These are phyloP conservation scores for Paratrypauchen microcephalus DNA, from an alignment of 2,797 vertebrate genomes.

Conservation along the genomic window DNA sequence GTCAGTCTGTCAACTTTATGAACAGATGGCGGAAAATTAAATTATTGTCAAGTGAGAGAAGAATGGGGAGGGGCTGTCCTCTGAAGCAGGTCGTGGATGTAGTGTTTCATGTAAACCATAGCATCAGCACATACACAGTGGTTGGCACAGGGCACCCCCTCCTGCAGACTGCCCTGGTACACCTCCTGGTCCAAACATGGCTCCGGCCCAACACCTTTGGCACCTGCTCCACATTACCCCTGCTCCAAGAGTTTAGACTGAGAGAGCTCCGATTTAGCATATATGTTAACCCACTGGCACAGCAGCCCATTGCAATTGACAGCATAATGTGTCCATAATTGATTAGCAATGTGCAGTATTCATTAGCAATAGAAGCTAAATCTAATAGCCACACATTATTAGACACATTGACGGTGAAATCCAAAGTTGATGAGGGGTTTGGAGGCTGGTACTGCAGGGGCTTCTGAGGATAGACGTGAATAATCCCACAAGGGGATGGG, in stretches of 20 bases:
- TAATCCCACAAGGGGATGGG: constrained; percentile 51
- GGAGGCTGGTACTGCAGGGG: constrained; percentile 8
- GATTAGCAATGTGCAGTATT: constrained; percentile 27
- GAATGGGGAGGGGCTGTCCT: constrained; percentile 39
- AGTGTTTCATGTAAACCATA: constrained; percentile 44
- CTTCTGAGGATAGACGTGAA: constrained; percentile 41
- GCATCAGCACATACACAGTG: constrained; percentile 40
- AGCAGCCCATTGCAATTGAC: constrained; percentile 14
- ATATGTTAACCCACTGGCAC: constrained; percentile 32
- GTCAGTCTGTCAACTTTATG: not conserved
- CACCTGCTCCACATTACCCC: constrained; percentile 36
- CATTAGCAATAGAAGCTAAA: constrained; percentile 18
- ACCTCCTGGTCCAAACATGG: constrained; percentile 38
- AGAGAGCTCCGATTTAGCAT: constrained; percentile 40
- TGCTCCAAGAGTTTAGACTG: constrained; percentile 30
- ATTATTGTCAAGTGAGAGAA: constrained; percentile 24
- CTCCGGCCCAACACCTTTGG: constrained; percentile 34
- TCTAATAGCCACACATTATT: constrained; percentile 9
- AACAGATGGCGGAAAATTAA: constrained; percentile 28
- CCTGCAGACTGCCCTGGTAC: constrained; percentile 27
- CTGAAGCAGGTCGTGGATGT: constrained; percentile 23
- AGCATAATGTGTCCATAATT: constrained; percentile 37
- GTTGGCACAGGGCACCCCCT: constrained; percentile 38
- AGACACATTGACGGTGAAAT: constrained; percentile 5
- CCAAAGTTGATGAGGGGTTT: constrained; percentile 5